A percentile compares a stretch with the other conserved stretches of the same genome.
Conservation (phyloP, 2,888 invertebrate genomes). For the Conus canariensis region DNA sequence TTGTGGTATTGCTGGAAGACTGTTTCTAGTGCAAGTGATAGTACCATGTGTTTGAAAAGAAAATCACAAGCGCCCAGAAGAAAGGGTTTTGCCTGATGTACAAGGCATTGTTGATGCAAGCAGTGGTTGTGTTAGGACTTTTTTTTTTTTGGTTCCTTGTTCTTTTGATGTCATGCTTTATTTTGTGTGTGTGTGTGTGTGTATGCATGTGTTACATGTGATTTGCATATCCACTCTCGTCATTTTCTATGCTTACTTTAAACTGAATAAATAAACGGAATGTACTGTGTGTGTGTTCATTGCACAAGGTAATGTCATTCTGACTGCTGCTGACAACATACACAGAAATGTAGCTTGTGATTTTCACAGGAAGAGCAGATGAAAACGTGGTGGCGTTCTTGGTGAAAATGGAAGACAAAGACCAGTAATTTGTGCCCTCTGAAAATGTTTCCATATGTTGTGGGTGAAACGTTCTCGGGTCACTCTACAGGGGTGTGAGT, state of each 20-base stretch:
- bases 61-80: not conserved
- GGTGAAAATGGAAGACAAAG: no score
- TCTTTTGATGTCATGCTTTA: not conserved
- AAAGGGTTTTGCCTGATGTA: not conserved
- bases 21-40: not conserved
- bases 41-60: not conserved
- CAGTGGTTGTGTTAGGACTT: not conserved
- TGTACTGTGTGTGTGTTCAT: not conserved
- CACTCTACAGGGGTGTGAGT: no score
- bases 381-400: no score
- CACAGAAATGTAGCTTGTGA: no score
- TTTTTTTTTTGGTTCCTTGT: not conserved
- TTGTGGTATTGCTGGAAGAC: no score
- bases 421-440: no score
- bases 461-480: no score
- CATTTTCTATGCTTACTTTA: constrained; percentile 25
- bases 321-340: no score
- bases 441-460: no score
- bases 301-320: no score
- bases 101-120: not conserved
- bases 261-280: constrained; percentile 12
- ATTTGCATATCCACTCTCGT: constrained; percentile 6
- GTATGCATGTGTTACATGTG: not conserved
- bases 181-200: not conserved
- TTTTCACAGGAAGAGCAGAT: no score